These are phyloP conservation scores for Nomada ruficornis DNA, from an alignment of 2,888 invertebrate genomes.

Conservation along the genomic window DNA sequence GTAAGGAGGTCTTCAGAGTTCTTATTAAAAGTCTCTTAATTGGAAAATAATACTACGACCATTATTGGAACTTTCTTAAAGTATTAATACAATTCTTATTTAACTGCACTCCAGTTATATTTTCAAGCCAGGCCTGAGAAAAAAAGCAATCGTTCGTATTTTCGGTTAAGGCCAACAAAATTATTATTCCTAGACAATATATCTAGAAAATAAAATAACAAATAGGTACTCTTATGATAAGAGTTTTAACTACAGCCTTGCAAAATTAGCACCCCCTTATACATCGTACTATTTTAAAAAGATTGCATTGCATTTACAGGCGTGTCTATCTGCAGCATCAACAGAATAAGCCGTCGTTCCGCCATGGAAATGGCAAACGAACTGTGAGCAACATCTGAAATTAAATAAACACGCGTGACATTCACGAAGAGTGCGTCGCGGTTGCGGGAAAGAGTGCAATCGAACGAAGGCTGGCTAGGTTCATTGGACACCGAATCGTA, in stretches of 20 bases:
- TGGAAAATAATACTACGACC: too few relatives aligned
- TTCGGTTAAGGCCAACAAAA: too few relatives aligned
- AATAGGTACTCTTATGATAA: too few relatives aligned
- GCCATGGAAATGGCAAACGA: slow-evolving; percentile 58
- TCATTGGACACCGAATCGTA: slow-evolving; percentile 28
- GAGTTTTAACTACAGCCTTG: too few relatives aligned
- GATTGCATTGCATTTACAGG: slow-evolving; percentile 48
- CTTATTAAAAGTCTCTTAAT: neutral
- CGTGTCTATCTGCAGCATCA: slow-evolving; percentile 64
- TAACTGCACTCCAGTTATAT: too few relatives aligned
- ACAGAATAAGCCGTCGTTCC: slow-evolving; percentile 63
- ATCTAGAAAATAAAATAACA: too few relatives aligned
- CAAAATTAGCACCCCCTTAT: too few relatives aligned
- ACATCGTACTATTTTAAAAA: neutral
- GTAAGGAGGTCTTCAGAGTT: neutral
- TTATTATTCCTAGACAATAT: too few relatives aligned
- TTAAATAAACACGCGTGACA: slow-evolving; percentile 52
- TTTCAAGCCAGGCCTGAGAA: too few relatives aligned
- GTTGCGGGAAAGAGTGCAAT: slow-evolving; percentile 17
- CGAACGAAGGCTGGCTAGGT: slow-evolving; percentile 1
- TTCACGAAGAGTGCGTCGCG: slow-evolving; percentile 9
- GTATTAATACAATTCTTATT: too few relatives aligned
- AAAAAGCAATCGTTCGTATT: too few relatives aligned
- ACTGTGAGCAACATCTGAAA: slow-evolving; percentile 53
- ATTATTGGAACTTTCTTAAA: too few relatives aligned